Evolutionary conservation across 2,113 vertebrate species (phyloP), one percentile per base, ranked within the genome.

Genomic region (Barbus barbus): DNA sequence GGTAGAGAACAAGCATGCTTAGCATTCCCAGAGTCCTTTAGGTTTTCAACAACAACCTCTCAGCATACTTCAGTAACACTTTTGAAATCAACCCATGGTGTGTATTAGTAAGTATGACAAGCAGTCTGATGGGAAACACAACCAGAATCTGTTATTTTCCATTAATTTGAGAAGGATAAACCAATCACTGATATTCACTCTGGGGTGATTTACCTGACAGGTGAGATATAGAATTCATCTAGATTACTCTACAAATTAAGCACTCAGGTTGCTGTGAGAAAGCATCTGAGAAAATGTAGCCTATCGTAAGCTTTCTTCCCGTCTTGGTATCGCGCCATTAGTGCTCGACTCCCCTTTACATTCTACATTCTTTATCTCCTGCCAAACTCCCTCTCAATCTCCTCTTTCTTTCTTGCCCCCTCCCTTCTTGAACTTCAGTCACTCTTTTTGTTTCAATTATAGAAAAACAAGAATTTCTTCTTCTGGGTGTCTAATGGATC

Each of bases 391-490:
- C 36, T 72, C 53, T 38, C 33, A 46, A 36, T 46, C 58, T 38
- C 26, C 24, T 24, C 36, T 73, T 38, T 82, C 75, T 74, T 36
- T 33, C 60, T 61, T 24, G 8, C 14, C 79, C 87, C 72, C 48
- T 85, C 85, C 80, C 78, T 84, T 67, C 56, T 22, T 85, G 80
- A 78, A 63, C 75, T 85, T 56, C 88, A 78, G 65, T 87, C 89
- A 0, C 3, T 41, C n/a, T 38, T 41, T 84, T 73, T 74, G 86
- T 92, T 92, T 92, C 89, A 91, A 82, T n/a, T 84, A 71, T 87
- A 89, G 83, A 94, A 92, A 93, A 93, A 91, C 87, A 89, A 83
- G 87, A 87, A 88, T 90, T 92, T 91, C 89, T 92, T 86, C 87
- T 56, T 83, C 90, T 80, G 82, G 85, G 85, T 24, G 46, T 77